Conservation (phyloP, 2,797 vertebrate species). For the Phaenicophaeus curvirostris region DNA sequence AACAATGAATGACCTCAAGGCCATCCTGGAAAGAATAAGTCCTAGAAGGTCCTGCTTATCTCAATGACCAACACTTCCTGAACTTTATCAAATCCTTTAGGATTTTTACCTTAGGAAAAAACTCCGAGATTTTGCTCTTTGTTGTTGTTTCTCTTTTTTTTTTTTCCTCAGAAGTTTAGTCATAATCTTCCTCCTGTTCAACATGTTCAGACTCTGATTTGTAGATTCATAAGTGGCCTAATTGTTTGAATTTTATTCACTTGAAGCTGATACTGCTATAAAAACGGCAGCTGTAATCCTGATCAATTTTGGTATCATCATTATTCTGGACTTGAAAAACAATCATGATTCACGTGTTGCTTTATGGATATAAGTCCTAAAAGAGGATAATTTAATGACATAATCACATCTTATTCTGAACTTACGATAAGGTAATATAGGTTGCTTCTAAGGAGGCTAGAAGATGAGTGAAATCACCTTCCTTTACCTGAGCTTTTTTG, state of each 20-base stretch:
- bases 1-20: background rate
- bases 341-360: background rate
- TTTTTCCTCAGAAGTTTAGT: background rate
- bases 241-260: background rate
- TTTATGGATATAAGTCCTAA: conserved; percentile 1
- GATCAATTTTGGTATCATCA: background rate
- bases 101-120: background rate
- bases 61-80: background rate
- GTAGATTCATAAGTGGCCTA: background rate
- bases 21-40: background rate
- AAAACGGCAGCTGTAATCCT: background rate
- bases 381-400: conserved; percentile 23
- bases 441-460: background rate
- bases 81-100: background rate
- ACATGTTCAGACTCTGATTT: background rate
- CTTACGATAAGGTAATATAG: conserved; percentile 47
- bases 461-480: background rate
- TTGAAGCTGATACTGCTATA: background rate
- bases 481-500: background rate
- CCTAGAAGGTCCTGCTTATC: background rate
- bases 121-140: background rate
- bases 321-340: conserved; percentile 5
- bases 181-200: background rate
- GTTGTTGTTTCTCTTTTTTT: background rate
- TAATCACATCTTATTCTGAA: conserved; percentile 55